Conservation (phyloP, 2,113 vertebrate genomes). For the Apaloderma vittatum region DNA sequence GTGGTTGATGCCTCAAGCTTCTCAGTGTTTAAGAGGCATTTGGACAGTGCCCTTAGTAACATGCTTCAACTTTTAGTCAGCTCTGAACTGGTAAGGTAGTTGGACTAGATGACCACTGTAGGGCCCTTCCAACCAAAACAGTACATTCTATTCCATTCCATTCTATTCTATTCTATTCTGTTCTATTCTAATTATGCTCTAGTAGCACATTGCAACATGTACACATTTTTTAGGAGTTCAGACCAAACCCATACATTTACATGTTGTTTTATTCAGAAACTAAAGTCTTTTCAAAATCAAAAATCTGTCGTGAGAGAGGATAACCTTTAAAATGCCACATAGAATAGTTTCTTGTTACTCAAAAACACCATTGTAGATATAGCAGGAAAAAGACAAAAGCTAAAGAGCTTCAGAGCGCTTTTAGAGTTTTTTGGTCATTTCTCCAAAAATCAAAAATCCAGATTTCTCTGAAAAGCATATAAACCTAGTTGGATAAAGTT, state of each 20-base stretch:
- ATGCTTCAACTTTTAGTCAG: background rate
- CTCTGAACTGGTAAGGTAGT: background rate
- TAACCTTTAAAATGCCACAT: background rate
- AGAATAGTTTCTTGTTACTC: background rate
- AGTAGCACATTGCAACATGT: background rate
- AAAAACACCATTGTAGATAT: background rate
- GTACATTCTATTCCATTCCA: background rate
- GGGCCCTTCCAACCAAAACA: background rate
- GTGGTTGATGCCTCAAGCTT: background rate
- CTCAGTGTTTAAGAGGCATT: background rate
- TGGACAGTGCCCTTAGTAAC: background rate
- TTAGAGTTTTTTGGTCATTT: background rate
- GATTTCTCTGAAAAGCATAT: background rate
- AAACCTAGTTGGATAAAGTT: background rate
- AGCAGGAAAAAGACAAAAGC: background rate
- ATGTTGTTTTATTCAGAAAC: background rate
- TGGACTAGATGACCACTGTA: background rate
- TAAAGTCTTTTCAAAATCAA: background rate
- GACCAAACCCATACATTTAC: background rate
- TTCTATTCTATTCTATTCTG: background rate
- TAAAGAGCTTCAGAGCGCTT: background rate
- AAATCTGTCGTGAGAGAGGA: background rate
- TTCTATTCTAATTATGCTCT: accelerated
- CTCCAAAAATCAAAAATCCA: background rate
- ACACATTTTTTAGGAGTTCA: background rate